Conservation (phyloP, 2,888 invertebrate genomes). For the Andrena trimmerana region DNA sequence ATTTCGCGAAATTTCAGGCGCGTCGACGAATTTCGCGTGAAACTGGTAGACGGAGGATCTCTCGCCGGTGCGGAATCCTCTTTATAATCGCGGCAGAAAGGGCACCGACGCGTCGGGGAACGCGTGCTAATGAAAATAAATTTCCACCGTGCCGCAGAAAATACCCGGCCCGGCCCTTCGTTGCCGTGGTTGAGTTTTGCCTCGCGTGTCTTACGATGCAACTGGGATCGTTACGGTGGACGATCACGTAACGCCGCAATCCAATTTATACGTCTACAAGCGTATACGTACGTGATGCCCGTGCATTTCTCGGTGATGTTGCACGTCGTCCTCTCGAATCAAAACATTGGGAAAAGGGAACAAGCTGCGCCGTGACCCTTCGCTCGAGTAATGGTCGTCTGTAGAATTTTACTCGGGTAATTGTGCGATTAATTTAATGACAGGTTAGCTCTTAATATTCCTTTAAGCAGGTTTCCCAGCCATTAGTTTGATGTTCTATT, state of each 20-base stretch:
- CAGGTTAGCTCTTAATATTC: background rate
- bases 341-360: background rate
- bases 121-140: constrained; percentile 65
- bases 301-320: background rate
- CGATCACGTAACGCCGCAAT: constrained; percentile 63
- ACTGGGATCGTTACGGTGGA: constrained; percentile 56
- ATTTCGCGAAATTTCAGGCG: constrained; percentile 47
- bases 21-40: constrained; percentile 46
- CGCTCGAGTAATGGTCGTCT: background rate
- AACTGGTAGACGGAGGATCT: constrained; percentile 6
- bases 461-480: background rate
- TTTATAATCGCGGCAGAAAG: constrained; percentile 48
- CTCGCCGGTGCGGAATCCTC: constrained; percentile 22
- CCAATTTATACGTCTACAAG: constrained; percentile 46
- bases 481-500: background rate
- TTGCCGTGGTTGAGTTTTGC: constrained; percentile 33
- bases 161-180: background rate
- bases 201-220: constrained; percentile 60
- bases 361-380: background rate
- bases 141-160: constrained; percentile 31
- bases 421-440: background rate
- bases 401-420: background rate
- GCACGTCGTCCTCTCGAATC: background rate
- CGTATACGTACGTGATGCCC: constrained; percentile 16
- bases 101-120: constrained; percentile 22